A percentile compares a stretch with the other conserved stretches of the same genome.
These are phyloP conservation scores for Biston stratarius DNA, from an alignment of 2,888 invertebrate genomes.

Conservation along the genomic window DNA sequence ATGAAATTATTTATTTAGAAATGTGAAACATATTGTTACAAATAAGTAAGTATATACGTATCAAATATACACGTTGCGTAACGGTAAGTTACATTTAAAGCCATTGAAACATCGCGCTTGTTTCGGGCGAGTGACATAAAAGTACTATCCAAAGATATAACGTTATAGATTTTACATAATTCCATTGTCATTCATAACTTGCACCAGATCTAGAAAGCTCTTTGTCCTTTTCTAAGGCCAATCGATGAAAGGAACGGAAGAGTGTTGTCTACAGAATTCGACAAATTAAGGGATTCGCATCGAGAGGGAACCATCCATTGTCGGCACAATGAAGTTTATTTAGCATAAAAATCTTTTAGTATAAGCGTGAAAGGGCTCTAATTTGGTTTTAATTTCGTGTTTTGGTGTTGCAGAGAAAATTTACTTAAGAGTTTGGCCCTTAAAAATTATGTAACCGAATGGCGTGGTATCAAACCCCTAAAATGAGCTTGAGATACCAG, in stretches of 20 bases:
- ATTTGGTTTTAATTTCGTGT: slow-evolving; percentile 39
- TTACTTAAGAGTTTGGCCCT: not conserved
- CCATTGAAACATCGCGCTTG: too few species aligned
- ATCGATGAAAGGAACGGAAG: slow-evolving; percentile 75
- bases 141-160: too few species aligned
- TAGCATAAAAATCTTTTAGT: slow-evolving; percentile 70
- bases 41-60: too few species aligned
- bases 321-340: slow-evolving; percentile 73
- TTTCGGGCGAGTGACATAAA: too few species aligned
- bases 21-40: too few species aligned
- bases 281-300: slow-evolving; percentile 69
- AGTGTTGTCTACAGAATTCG: slow-evolving; percentile 71
- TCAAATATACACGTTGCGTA: too few species aligned
- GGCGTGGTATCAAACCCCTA: too few species aligned
- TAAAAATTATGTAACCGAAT: too few species aligned
- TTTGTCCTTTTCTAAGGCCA: slow-evolving; percentile 63
- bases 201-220: slow-evolving; percentile 47
- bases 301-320: slow-evolving; percentile 67
- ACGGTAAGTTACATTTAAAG: too few species aligned
- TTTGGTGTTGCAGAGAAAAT: not conserved
- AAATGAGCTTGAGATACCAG: too few species aligned
- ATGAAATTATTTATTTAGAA: too few species aligned
- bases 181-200: slow-evolving; percentile 34
- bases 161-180: too few species aligned
- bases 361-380: slow-evolving; percentile 59